These are phyloP conservation scores for Nicator chloris DNA, from an alignment of 2,113 vertebrate species.

Conservation along the genomic window DNA sequence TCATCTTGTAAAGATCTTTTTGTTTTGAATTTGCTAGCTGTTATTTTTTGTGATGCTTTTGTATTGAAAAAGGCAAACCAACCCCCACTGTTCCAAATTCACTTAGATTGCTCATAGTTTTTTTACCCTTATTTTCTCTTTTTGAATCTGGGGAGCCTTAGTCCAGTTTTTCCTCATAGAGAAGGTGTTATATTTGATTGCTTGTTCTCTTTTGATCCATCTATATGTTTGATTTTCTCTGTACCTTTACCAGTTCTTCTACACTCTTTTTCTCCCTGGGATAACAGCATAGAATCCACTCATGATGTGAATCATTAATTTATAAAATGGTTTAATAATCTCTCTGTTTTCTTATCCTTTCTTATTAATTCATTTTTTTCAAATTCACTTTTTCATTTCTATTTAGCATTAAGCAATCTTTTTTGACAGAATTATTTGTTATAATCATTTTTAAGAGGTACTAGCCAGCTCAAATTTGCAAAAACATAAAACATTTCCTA, in stretches of 20 bases:
- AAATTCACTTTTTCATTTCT: neutral
- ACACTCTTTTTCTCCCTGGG: neutral
- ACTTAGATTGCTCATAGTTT: neutral
- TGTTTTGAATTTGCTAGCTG: neutral
- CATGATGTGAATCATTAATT: neutral
- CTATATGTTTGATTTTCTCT: neutral
- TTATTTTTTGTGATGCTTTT: neutral
- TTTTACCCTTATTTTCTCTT: neutral
- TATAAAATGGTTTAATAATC: neutral
- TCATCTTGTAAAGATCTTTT: neutral
- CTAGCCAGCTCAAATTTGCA: neutral
- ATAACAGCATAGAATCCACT: neutral
- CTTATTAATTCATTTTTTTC: neutral
- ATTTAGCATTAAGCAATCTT: neutral
- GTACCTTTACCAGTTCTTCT: neutral
- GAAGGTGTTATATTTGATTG: neutral
- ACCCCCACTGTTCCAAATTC: accelerated
- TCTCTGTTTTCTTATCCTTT: neutral
- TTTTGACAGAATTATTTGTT: neutral
- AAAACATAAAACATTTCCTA: neutral
- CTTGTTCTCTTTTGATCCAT: neutral
- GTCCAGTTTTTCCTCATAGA: neutral
- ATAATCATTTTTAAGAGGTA: neutral
- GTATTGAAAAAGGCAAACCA: neutral
- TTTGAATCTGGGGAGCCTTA: neutral